These are phyloP conservation scores for Centropyge bicolor DNA, from an alignment of 2,797 vertebrate species.

Conservation along the genomic window DNA sequence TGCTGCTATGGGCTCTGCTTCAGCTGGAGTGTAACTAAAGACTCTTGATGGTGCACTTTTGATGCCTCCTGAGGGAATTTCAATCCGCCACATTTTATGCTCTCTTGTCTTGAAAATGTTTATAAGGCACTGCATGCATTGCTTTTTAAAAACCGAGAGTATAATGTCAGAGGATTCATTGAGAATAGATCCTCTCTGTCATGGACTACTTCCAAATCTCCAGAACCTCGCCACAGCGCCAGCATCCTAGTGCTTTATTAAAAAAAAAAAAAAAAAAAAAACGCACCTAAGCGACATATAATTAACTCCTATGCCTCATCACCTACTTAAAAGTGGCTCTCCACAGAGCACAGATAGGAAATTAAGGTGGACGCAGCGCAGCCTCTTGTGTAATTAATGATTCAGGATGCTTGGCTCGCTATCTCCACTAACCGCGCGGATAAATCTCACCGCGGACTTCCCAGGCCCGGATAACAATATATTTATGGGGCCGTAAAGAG, in stretches of 20 bases:
- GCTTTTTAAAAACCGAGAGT: slow-evolving; percentile 36
- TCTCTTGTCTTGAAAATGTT: slow-evolving; percentile 38
- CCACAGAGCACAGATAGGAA: slow-evolving; percentile 67
- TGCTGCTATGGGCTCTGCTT: background rate
- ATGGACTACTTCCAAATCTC: slow-evolving; percentile 72
- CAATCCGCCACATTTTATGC: slow-evolving; percentile 15
- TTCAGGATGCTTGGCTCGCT: slow-evolving; percentile 82
- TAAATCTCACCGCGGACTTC: slow-evolving; percentile 84
- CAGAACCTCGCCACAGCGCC: slow-evolving; percentile 47
- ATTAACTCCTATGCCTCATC: slow-evolving; percentile 84
- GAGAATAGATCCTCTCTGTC: slow-evolving; percentile 62
- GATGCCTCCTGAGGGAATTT: slow-evolving; percentile 26
- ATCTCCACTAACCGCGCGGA: slow-evolving; percentile 80
- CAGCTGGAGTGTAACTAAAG: background rate
- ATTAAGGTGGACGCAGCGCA: slow-evolving; percentile 74
- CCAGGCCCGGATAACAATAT: slow-evolving; percentile 85
- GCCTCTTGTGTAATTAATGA: slow-evolving; percentile 84
- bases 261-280: slow-evolving; percentile 53
- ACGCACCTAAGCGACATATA: slow-evolving; percentile 82
- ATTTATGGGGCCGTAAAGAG: slow-evolving; percentile 86
- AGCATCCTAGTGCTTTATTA: slow-evolving; percentile 62
- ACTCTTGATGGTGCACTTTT: background rate
- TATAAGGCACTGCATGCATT: slow-evolving; percentile 41
- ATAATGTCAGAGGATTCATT: slow-evolving; percentile 57
- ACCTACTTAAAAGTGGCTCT: slow-evolving; percentile 79